Base-by-base conservation (phyloP, 2,113 vertebrate species). In the Euleptes europaea region DNA sequence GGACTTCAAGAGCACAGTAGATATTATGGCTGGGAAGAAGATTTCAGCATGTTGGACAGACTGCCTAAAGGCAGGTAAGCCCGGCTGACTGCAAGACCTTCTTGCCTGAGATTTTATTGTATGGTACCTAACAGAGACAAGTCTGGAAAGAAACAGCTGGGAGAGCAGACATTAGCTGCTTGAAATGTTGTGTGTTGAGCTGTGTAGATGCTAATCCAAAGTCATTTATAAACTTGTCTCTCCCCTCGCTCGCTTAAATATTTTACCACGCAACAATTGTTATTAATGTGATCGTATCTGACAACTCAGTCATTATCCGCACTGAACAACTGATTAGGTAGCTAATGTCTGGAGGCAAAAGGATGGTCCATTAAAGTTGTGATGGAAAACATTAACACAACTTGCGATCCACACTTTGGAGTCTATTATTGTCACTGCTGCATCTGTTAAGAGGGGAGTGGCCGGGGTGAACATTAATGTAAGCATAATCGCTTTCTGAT, bases 361-460 rank as follows among this genome's bases (percentile, higher is more conserved):
- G 92, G 92, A 92, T 85, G 84, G 83, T 42, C 78, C 89, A 89
- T 94, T 93, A 92, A n/a, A 87, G 83, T 93, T 95, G 91, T 93
- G 82, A 87, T 95, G 82, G 57, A 93, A 89, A 82, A 85, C 78
- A 90, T 93, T 94, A 92, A 86, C 26, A 63, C 2, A 5, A 83
- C 77, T 91, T 86, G 88, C 35, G 84, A 79, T 85, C 17, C 1
- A 86, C 90, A 71, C 88, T 95, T 93, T 92, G 89, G 84, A 93
- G 54, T 72, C 71, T 86, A 42, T 86, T 88, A 40, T 35, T 89
- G 80, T 78, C 90, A 72, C 84, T 73, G 40, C 86, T 82, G 49
- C 77, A 49, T 89, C 83, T 89, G 66, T 75, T 86, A 78, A 60
- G 89, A 40, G 57, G 26, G 57, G 23, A 63, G 33, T 19, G 42